Evolutionary conservation across 2,888 invertebrate species (phyloP).

Genomic region (Notocelia uddmanniana): DNA sequence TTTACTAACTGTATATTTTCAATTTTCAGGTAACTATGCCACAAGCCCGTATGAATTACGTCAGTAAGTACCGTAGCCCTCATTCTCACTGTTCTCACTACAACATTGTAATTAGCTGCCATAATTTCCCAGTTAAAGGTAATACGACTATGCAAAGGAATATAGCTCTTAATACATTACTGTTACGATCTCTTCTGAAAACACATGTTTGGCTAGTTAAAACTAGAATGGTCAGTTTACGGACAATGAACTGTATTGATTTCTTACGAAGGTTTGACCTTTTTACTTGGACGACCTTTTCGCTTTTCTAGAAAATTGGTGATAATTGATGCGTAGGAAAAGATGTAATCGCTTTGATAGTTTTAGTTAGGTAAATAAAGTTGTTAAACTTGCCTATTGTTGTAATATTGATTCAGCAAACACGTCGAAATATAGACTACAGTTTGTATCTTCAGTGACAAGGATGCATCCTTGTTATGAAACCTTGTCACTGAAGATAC

Average conservation of each 20-base stretch:
- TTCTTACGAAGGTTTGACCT: conserved; percentile 25
- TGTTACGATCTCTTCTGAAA: neutral
- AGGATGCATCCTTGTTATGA: too few species aligned
- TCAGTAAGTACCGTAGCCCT: conserved; percentile 30
- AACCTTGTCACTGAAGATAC: too few species aligned
- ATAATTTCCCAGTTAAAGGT: neutral
- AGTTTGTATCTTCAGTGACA: too few species aligned
- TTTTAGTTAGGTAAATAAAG: neutral
- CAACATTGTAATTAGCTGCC: neutral
- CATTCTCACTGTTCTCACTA: neutral
- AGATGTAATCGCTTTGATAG: conserved; percentile 3
- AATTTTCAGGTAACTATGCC: conserved; percentile 41
- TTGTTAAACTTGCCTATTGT: neutral
- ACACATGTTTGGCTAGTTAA: neutral
- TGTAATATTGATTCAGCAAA: too few species aligned
- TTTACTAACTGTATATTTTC: conserved; percentile 5
- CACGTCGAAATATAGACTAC: too few species aligned
- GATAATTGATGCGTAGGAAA: conserved; percentile 2
- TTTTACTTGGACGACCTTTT: conserved; percentile 16
- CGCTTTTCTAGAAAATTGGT: conserved; percentile 18
- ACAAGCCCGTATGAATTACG: neutral
- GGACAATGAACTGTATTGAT: conserved; percentile 37
- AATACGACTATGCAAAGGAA: neutral
- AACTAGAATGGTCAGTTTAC: neutral
- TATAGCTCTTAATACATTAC: neutral